Conservation (phyloP, 1,140 invertebrate species). For the Leptinotarsa defecta region DNA sequence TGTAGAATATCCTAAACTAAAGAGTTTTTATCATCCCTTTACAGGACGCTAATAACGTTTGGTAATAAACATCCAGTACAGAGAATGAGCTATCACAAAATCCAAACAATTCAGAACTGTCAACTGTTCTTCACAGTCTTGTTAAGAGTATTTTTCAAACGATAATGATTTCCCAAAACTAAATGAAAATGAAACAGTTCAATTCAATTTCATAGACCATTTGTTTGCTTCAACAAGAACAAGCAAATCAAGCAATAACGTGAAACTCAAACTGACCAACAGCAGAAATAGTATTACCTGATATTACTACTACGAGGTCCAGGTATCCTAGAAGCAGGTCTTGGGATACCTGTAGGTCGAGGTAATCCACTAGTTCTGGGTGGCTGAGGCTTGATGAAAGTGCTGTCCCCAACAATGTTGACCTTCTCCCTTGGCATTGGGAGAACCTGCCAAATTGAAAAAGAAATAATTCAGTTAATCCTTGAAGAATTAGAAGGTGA, state of each 20-base stretch:
- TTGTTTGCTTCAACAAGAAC: background rate
- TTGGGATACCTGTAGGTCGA: constrained; percentile 46
- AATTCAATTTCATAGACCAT: background rate
- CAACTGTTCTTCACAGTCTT: too few relatives aligned
- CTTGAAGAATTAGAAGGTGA: too few relatives aligned
- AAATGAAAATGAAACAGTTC: background rate
- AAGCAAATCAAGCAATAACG: background rate
- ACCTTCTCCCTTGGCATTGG: constrained; percentile 15
- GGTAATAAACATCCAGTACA: too few relatives aligned
- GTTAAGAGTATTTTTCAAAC: too few relatives aligned
- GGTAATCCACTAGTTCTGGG: constrained; percentile 41
- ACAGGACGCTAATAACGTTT: too few relatives aligned
- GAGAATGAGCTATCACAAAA: too few relatives aligned
- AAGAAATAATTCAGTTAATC: background rate
- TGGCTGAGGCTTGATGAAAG: constrained; percentile 37
- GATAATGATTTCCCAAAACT: background rate
- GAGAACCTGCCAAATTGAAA: constrained; percentile 23
- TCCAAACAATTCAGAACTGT: too few relatives aligned
- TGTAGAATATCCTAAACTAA: too few relatives aligned
- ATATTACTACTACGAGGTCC: constrained; percentile 40
- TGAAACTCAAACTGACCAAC: background rate
- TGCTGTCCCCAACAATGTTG: constrained; percentile 14
- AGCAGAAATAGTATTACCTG: constrained; percentile 36
- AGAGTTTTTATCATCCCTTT: too few relatives aligned
- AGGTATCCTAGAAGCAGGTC: constrained; percentile 46